Evolutionary conservation across 1,140 invertebrate species (phyloP), one percentile per base, ranked within the genome.

Genomic region (Drosophila sp.): DNA sequence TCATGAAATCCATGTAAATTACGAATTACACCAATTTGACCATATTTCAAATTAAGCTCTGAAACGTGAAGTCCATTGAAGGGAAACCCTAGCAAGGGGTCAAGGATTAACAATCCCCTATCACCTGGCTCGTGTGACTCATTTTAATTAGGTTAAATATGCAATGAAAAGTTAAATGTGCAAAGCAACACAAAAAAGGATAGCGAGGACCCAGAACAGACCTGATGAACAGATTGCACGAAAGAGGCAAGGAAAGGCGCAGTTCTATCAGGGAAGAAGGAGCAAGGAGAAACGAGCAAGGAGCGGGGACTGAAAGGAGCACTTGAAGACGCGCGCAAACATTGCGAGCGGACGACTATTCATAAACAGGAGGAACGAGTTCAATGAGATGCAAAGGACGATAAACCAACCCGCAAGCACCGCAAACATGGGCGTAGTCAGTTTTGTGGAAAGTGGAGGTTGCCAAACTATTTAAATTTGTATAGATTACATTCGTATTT

Each of bases 141-240:
- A 86, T 87, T 78, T 82, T 86, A 86, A 86, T 86, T 86, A 82
- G 82, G 78, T 87, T 87, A 82, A 87, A 86, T 87, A 82, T 86
- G 82, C 78, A 81, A 76, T 64, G 71, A 59, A 81, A 75, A 82
- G 62, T 71, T 69, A 81, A 81, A 78, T 81, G 70, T 69, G 69
- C 69, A 43, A 53, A 50, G 63, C 64, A 27, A 36, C 21, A 69
- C 54, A 64, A 54, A n/a, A 46, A 61, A 46, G 21, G 34, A 46
- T 36, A 32, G 41, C 34, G 32, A 5, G 7, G 13, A 50, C 36
- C 21, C 51, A 34, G 41, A 41, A 16, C 21, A 21, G 21, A 21
- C 4, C 29, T 38, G 46, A 48, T 58, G 34, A 57, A 65, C 61
- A 64, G 59, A 56, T 58, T 51, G 62, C 16, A 2, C 14, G 25